These are phyloP conservation scores for Alces alces DNA, from an alignment of 2,113 vertebrate genomes.

Conservation along the genomic window DNA sequence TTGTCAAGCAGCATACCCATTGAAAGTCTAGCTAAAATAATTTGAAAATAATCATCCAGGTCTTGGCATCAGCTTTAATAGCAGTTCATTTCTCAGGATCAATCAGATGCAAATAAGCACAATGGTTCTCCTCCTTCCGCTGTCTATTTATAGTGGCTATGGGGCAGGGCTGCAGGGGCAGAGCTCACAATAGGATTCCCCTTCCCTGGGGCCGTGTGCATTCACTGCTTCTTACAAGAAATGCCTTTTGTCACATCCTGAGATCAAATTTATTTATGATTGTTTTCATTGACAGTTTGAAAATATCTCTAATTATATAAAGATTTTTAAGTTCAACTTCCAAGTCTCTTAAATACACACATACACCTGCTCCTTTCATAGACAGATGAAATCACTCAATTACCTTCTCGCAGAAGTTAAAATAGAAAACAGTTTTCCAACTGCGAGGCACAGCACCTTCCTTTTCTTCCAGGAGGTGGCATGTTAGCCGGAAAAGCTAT, in stretches of 20 bases:
- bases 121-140: accelerated
- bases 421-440: slow-evolving; percentile 6
- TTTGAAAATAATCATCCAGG: not conserved
- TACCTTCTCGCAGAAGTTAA: not conserved
- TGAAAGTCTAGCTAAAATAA: not conserved
- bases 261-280: not conserved
- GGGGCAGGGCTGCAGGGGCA: not conserved
- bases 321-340: not conserved
- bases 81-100: not conserved
- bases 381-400: not conserved
- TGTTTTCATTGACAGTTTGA: not conserved
- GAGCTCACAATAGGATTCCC: not conserved
- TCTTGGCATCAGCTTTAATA: not conserved
- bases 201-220: not conserved
- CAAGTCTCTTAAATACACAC: not conserved
- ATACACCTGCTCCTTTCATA: not conserved
- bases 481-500: not conserved
- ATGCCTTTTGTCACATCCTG: not conserved
- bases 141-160: not conserved
- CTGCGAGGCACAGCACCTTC: not conserved
- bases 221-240: not conserved
- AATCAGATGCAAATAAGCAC: not conserved
- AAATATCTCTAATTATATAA: not conserved
- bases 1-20: not conserved
- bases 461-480: not conserved